Base-by-base conservation (phyloP, 92 coral and sea anemone species). In the Diadumene lineata region DNA sequence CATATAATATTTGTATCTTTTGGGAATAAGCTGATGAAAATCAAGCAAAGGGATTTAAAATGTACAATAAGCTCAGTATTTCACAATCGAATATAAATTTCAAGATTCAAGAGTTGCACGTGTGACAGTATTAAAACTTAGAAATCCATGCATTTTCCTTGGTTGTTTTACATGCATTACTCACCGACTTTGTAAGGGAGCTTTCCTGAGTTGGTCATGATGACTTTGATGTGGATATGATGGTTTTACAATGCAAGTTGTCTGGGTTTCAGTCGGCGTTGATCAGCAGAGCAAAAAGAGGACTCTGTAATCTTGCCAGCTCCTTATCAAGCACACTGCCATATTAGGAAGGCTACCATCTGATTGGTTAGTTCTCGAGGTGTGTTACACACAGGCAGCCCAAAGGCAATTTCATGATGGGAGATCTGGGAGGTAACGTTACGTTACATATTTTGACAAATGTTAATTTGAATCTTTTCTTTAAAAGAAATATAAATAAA, bases 121-220 rank as follows among this genome's bases (percentile, higher is more conserved):
- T 53, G 80, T 2, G 18, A 53, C 7, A 29, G 24, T 1, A 68
- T 29, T 23, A 31, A 18, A 10, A 27, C 65, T 3, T 21, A 21
- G 48, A 6, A 0, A 38, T 0, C 6, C 43, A 19, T 28, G 38
- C 38, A 4, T 32, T 4, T 16, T 7, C 4, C 0, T 11, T 11
- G 24, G 10, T 31, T 7, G 50, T n/a, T 24, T 75, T 62, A 56
- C 38, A 31, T 11, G 11, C 22, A 43, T 32, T 30, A 72, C 92
- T 82, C 78, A 88, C 97, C 93, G 78, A 92, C 93, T 92, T 91
- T 92, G 82, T 92, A 89, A 64, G 89, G 88, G 60, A 85, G 83
- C 57, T 88, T 85, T 82, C 87, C 93, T 60, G 89, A 85, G 84
- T 88, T 77, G 66, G 85, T 80, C 97, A 84, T 85, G 66, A 32